A percentile compares a stretch with the other conserved stretches of the same genome.
Evolutionary conservation across 1,140 invertebrate genomes (phyloP).

Genomic region (Anastrepha obliqua): DNA sequence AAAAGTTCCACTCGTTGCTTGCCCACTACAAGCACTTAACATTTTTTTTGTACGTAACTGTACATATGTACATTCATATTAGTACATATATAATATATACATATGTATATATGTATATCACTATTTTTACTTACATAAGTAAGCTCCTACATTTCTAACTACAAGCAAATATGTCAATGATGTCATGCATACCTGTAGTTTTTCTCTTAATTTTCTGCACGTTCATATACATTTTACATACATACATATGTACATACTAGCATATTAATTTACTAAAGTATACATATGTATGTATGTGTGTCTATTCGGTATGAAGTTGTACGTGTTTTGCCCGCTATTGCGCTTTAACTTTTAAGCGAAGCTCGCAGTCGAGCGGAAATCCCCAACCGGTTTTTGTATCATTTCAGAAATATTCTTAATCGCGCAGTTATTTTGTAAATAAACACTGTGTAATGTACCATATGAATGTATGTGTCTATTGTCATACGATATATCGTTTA

Average conservation of each 20-base stretch:
- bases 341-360: neutral
- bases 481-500: too few relatives aligned
- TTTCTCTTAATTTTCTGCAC: constrained; percentile 29
- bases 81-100: neutral
- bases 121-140: neutral
- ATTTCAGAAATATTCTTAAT: neutral
- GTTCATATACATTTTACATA: neutral
- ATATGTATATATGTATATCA: neutral
- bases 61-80: too few relatives aligned
- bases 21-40: too few relatives aligned
- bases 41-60: too few relatives aligned
- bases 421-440: neutral
- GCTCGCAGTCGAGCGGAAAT: neutral
- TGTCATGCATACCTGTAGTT: constrained; percentile 35
- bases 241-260: neutral
- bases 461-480: too few relatives aligned
- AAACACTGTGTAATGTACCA: neutral
- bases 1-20: too few relatives aligned
- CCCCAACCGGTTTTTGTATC: neutral
- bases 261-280: neutral
- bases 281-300: neutral
- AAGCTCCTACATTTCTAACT: neutral
- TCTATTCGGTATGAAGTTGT: neutral
- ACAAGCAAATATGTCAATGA: constrained; percentile 10
- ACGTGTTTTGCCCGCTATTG: neutral